Conservation (phyloP, 2,888 invertebrate species). For the Punctoribates punctum region DNA sequence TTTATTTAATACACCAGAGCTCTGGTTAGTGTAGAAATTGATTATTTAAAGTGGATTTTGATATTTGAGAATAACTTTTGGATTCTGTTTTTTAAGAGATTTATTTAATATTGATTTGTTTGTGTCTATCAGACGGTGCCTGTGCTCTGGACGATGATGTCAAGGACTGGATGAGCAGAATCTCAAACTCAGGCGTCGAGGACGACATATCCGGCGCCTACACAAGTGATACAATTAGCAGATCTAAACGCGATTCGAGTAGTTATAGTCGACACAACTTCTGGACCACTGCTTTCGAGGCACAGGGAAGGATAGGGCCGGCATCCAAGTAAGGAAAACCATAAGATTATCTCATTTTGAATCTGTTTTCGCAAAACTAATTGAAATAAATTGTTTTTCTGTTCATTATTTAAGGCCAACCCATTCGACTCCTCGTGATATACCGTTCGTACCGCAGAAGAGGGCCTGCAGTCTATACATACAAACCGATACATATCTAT, state of each 20-base stretch:
- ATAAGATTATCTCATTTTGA: conserved; percentile 14
- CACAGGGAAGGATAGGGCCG: conserved; percentile 37
- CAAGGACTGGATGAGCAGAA: conserved; percentile 84
- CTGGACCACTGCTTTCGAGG: conserved; percentile 26
- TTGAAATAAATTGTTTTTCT: background rate
- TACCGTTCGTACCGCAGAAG: conserved; percentile 53
- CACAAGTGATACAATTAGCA: background rate
- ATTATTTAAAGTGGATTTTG: background rate
- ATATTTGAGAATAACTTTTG: background rate
- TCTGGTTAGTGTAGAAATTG: background rate
- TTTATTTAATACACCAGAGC: background rate
- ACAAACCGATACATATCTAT: conserved; percentile 96
- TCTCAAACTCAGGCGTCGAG: conserved; percentile 62
- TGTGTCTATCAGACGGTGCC: conserved; percentile 59
- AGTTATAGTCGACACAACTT: conserved; percentile 19
- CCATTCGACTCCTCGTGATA: background rate
- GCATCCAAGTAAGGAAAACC: conserved; percentile 10
- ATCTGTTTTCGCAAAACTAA: background rate
- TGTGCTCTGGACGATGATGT: conserved; percentile 84
- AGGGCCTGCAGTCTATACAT: conserved; percentile 93
- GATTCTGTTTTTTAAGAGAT: background rate
- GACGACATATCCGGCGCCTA: conserved; percentile 45
- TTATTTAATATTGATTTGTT: background rate
- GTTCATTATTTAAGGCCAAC: conserved; percentile 20
- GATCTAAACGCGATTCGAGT: conserved; percentile 31